phyloP scores from a whole-genome alignment of 2,113 vertebrate species.

The Pao palembangensis region DNA sequence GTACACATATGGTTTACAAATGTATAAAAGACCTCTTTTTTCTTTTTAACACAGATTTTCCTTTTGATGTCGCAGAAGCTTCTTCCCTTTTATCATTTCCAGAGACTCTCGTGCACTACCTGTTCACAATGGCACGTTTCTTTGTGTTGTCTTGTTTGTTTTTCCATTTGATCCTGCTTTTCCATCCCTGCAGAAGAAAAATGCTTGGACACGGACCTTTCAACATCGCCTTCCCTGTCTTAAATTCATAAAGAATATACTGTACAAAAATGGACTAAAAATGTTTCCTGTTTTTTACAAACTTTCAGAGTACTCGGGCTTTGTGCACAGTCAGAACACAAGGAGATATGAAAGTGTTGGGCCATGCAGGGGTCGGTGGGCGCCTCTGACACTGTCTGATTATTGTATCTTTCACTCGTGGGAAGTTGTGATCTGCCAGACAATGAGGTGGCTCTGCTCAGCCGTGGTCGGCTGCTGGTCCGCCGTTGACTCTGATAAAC shows the following conservation, averaged over 20 bases:
- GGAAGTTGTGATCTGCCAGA: slow-evolving; percentile 91
- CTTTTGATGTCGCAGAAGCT: neutral
- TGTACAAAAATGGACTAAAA: slow-evolving; percentile 70
- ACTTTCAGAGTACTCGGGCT: slow-evolving; percentile 45
- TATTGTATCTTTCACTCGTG: slow-evolving; percentile 77
- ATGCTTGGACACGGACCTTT: neutral
- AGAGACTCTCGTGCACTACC: neutral
- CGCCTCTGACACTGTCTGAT: slow-evolving; percentile 38
- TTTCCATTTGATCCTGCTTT: slow-evolving; percentile 27
- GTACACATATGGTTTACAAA: slow-evolving; percentile 30
- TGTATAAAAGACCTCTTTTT: slow-evolving; percentile 26
- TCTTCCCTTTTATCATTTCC: slow-evolving; percentile 18
- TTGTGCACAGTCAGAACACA: slow-evolving; percentile 43
- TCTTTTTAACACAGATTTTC: slow-evolving; percentile 10
- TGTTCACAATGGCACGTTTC: neutral
- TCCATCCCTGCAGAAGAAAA: slow-evolving; percentile 33
- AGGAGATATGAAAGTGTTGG: slow-evolving; percentile 46
- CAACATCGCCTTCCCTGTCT: slow-evolving; percentile 13
- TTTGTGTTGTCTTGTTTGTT: neutral
- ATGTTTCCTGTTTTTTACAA: slow-evolving; percentile 52
- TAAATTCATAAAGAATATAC: slow-evolving; percentile 44
- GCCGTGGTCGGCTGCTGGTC: slow-evolving; percentile 86
- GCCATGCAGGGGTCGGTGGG: slow-evolving; percentile 51
- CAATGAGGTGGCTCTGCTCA: slow-evolving; percentile 95
- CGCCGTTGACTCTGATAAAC: slow-evolving; percentile 71